These are phyloP conservation scores for Cancer borealis DNA, from an alignment of 2,888 invertebrate species.

Conservation along the genomic window DNA sequence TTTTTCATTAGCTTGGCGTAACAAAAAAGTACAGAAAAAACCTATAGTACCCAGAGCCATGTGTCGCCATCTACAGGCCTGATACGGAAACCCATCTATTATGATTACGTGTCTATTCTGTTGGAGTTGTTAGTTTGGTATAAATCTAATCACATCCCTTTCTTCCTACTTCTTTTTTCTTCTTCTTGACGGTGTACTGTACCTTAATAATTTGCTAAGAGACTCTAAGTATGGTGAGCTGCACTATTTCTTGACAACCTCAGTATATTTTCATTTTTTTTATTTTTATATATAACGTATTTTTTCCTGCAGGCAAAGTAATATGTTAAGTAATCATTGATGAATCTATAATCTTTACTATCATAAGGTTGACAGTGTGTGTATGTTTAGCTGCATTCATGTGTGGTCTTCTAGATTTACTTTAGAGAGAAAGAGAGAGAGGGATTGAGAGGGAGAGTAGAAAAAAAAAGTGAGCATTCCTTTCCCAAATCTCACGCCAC, in stretches of 20 bases:
- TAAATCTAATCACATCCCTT: neutral
- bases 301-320: too few relatives aligned
- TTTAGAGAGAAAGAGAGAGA: neutral
- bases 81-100: constrained; percentile 11
- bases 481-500: constrained; percentile 29
- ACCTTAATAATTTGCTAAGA: neutral
- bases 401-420: too few relatives aligned
- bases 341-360: too few relatives aligned
- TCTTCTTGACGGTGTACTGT: neutral
- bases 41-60: neutral
- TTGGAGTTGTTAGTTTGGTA: neutral
- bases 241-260: neutral
- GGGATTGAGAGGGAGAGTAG: neutral
- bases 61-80: neutral
- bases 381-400: too few relatives aligned
- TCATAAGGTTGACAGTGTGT: too few relatives aligned
- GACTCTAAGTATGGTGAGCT: neutral
- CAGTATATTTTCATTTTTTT: neutral
- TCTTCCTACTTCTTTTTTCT: neutral
- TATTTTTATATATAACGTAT: neutral
- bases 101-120: neutral
- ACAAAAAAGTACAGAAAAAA: neutral
- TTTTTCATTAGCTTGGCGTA: neutral
- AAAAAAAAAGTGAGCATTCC: neutral
- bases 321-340: too few relatives aligned